Conservation (phyloP, 2,797 vertebrate species). For the Gymnoscopelus braueri region DNA sequence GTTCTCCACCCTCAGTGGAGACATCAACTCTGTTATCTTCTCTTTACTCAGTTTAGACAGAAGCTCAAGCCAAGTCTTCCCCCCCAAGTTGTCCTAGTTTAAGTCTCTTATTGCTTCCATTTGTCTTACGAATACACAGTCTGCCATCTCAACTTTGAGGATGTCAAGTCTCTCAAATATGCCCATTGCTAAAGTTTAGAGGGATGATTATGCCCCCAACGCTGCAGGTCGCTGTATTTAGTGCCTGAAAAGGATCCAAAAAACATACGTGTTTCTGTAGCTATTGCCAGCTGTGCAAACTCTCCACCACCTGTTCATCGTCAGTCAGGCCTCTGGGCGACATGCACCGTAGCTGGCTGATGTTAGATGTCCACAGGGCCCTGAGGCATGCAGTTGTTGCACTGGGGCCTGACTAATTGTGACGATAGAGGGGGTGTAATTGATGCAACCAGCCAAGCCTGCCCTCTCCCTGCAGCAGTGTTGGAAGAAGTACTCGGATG, state of each 20-base stretch:
- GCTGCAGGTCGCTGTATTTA: neutral
- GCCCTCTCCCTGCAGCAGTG: neutral
- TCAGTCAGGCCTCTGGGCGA: constrained; percentile 10
- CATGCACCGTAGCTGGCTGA: neutral
- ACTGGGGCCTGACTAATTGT: constrained; percentile 5
- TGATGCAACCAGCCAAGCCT: neutral
- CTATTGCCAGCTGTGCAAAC: constrained; percentile 16
- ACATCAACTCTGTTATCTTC: neutral
- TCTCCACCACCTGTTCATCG: constrained; percentile 7
- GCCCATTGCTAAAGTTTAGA: neutral
- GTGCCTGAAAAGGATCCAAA: constrained; percentile 8
- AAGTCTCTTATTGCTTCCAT: no score
- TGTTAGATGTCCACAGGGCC: neutral
- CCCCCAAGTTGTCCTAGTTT: neutral
- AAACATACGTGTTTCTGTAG: neutral
- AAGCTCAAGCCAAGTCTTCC: neutral
- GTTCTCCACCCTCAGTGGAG: neutral
- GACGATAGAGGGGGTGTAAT: neutral
- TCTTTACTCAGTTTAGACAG: neutral
- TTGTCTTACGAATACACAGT: neutral
- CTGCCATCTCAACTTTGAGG: neutral
- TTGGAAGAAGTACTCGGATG: no score
- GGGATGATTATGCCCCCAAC: neutral
- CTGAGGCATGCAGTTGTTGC: constrained; percentile 14
- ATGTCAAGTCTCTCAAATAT: neutral